phyloP scores from a whole-genome alignment of 2,797 vertebrate genomes.

The Anas capensis region DNA sequence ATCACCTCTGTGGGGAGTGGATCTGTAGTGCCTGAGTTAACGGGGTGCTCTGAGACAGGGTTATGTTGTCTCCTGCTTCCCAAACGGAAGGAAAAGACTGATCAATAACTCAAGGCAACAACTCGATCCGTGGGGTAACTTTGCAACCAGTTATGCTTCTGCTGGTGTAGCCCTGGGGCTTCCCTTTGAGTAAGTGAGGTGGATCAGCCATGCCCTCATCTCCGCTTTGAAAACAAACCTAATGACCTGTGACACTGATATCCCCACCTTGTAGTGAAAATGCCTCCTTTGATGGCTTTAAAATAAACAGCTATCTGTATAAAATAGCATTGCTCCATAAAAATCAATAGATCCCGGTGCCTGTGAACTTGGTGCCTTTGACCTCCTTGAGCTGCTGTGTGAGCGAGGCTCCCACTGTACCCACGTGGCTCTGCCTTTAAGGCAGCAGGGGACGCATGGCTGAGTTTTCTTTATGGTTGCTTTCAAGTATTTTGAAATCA shows the following conservation, averaged over 20 bases:
- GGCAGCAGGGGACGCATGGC: constrained; percentile 6
- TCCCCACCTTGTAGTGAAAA: background rate
- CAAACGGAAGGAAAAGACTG: background rate
- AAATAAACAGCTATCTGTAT: background rate
- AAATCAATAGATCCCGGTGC: background rate
- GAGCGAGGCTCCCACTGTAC: background rate
- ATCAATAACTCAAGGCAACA: constrained; percentile 36
- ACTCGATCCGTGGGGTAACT: background rate
- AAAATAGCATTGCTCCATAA: background rate
- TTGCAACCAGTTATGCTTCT: background rate
- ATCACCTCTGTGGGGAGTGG: background rate
- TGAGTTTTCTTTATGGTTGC: constrained; percentile 56
- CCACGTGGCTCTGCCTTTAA: background rate
- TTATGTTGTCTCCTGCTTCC: background rate
- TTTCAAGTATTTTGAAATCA: constrained; percentile 58
- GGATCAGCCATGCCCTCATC: background rate
- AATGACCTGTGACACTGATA: background rate
- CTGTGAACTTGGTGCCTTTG: background rate
- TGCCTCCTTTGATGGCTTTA: background rate
- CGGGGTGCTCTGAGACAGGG: background rate
- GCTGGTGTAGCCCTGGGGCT: background rate
- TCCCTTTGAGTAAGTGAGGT: background rate
- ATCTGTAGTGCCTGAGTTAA: background rate
- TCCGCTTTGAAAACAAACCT: background rate
- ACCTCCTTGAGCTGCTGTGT: background rate